A percentile compares a stretch with the other conserved stretches of the same genome.
These are phyloP conservation scores for Nanorana parkeri DNA, from an alignment of 2,113 vertebrate genomes.

Conservation along the genomic window DNA sequence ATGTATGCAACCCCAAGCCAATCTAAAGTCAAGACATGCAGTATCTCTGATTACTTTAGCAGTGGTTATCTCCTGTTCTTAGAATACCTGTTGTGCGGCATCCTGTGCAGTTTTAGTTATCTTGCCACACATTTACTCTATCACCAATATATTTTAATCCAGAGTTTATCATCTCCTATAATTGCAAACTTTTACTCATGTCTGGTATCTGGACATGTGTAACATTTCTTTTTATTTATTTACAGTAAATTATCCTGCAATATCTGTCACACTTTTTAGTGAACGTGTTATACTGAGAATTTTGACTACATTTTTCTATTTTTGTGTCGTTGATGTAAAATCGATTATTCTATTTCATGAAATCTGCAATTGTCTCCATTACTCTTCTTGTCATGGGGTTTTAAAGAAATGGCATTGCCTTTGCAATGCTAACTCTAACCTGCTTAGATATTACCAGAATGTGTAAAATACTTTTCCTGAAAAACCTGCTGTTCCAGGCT, in stretches of 20 bases:
- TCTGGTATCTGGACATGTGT: neutral
- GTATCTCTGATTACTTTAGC: constrained; percentile 39
- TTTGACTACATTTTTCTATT: no score
- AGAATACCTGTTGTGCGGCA: constrained; percentile 24
- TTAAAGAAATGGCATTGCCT: no score
- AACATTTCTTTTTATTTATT: neutral
- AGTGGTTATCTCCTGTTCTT: constrained; percentile 6
- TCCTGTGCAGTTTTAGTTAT: constrained; percentile 4
- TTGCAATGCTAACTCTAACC: no score
- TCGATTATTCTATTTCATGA: no score
- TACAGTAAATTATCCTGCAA: neutral
- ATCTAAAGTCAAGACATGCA: constrained; percentile 7
- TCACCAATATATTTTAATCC: constrained; percentile 21
- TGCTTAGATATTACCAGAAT: no score
- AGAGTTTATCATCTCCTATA: neutral
- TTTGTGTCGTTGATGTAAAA: no score
- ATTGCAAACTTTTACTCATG: neutral
- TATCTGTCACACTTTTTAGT: neutral
- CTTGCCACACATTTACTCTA: constrained; percentile 1
- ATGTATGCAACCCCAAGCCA: constrained; percentile 34
- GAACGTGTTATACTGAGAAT: no score
- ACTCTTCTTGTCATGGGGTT: no score
- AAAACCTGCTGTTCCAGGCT: no score
- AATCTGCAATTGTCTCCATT: no score
- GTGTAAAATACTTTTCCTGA: no score